phyloP scores from a whole-genome alignment of 2,888 invertebrate genomes.

The Drosophila limbata region DNA sequence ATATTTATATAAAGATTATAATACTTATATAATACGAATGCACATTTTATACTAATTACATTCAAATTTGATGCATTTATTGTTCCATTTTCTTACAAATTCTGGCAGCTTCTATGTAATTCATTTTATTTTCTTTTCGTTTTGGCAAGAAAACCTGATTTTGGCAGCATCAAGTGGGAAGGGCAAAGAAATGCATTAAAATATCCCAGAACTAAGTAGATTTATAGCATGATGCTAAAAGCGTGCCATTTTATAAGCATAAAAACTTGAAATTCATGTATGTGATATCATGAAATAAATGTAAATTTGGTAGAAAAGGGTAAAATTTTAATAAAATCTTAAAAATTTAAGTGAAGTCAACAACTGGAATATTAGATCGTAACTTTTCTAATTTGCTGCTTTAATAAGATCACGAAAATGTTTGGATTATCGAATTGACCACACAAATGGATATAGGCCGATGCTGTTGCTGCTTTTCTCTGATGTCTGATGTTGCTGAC shows the following conservation, averaged over 20 bases:
- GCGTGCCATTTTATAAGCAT: conserved; percentile 18
- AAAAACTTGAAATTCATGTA: neutral
- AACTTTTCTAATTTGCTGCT: conserved; percentile 23
- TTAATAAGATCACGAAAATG: conserved; percentile 34
- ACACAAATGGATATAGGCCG: neutral
- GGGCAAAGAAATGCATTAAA: conserved; percentile 1
- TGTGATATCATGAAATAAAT: neutral
- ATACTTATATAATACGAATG: neutral
- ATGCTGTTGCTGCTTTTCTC: neutral
- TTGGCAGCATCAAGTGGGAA: neutral
- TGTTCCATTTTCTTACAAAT: conserved; percentile 33
- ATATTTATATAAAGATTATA: conserved; percentile 5
- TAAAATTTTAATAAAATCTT: neutral
- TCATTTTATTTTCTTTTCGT: neutral
- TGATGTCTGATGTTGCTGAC: conserved; percentile 58
- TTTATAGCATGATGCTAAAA: conserved; percentile 10
- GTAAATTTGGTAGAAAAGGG: neutral
- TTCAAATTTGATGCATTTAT: conserved; percentile 43
- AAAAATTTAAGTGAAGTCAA: neutral
- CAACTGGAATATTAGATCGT: neutral
- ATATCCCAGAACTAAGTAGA: conserved; percentile 9
- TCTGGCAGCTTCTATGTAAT: conserved; percentile 4
- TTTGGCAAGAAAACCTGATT: conserved; percentile 20
- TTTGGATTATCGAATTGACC: conserved; percentile 34
- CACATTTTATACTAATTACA: conserved; percentile 47